phyloP scores from a whole-genome alignment of 2,888 invertebrate genomes.

The Phyto melanocephala region DNA sequence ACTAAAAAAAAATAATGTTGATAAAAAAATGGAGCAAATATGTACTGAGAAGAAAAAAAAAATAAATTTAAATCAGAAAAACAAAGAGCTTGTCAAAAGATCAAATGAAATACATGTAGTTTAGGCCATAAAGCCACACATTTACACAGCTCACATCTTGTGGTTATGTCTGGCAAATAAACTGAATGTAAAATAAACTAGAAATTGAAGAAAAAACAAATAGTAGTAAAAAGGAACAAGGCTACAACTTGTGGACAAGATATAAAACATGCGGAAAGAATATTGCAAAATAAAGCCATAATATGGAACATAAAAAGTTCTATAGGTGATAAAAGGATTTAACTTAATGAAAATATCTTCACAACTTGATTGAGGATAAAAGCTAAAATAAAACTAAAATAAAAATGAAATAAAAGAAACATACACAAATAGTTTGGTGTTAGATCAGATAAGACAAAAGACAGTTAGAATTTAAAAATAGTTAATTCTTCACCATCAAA shows the following conservation, averaged over 20 bases:
- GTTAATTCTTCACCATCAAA: no score
- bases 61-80: conserved; percentile 36
- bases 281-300: not conserved
- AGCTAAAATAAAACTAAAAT: no score
- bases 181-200: not conserved
- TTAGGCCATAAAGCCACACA: conserved; percentile 48
- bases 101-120: conserved; percentile 57
- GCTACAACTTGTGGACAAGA: conserved; percentile 47
- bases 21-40: conserved; percentile 9
- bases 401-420: no score
- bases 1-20: conserved; percentile 39
- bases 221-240: not conserved
- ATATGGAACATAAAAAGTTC: conserved; percentile 38
- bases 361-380: not conserved
- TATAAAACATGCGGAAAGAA: conserved; percentile 35
- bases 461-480: no score
- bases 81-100: conserved; percentile 57
- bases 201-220: not conserved
- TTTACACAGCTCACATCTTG: conserved; percentile 55
- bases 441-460: no score
- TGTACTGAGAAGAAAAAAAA: not conserved
- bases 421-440: no score
- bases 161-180: conserved; percentile 52
- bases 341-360: conserved; percentile 49
- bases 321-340: conserved; percentile 58